Evolutionary conservation across 2,888 invertebrate species (phyloP).

Genomic region (Caradrina kadenii): DNA sequence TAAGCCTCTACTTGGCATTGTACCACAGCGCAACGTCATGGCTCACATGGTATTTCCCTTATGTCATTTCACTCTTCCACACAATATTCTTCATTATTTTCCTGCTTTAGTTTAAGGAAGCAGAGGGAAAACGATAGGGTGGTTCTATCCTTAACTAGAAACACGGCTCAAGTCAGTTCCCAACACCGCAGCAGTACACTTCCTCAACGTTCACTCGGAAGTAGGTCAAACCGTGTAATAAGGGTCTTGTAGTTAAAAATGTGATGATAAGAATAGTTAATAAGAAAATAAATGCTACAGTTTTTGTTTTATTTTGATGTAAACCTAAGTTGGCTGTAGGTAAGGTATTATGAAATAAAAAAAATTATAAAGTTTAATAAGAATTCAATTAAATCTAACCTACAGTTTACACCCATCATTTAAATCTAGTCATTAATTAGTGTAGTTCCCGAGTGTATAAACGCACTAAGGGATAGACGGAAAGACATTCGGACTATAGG

Average conservation of each 20-base stretch:
- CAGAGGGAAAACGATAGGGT: slow-evolving; percentile 11
- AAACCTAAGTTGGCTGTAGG: not conserved
- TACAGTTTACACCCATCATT: too few relatives aligned
- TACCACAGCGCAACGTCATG: too few relatives aligned
- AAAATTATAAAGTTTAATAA: too few relatives aligned
- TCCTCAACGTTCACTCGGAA: slow-evolving; percentile 39
- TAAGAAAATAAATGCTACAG: not conserved
- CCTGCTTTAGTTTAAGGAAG: not conserved
- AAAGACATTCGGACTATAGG: too few relatives aligned
- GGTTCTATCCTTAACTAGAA: slow-evolving; percentile 22
- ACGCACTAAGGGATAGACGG: too few relatives aligned
- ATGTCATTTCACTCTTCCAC: not conserved
- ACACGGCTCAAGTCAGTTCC: slow-evolving; percentile 46
- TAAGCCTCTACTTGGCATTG: too few relatives aligned
- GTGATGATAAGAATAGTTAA: slow-evolving; percentile 10
- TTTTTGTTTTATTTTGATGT: not conserved
- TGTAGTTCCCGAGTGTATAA: too few relatives aligned
- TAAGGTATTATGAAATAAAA: not conserved
- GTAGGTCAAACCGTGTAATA: slow-evolving; percentile 48
- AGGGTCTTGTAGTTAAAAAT: slow-evolving; percentile 17
- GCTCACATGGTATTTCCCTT: too few relatives aligned
- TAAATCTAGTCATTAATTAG: too few relatives aligned
- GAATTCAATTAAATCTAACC: too few relatives aligned
- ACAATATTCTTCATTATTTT: not conserved
- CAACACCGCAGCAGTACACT: slow-evolving; percentile 48